A percentile compares a stretch with the other conserved stretches of the same genome.
These are phyloP conservation scores for Addax nasomaculatus DNA, from an alignment of 2,113 vertebrate genomes.

Conservation along the genomic window DNA sequence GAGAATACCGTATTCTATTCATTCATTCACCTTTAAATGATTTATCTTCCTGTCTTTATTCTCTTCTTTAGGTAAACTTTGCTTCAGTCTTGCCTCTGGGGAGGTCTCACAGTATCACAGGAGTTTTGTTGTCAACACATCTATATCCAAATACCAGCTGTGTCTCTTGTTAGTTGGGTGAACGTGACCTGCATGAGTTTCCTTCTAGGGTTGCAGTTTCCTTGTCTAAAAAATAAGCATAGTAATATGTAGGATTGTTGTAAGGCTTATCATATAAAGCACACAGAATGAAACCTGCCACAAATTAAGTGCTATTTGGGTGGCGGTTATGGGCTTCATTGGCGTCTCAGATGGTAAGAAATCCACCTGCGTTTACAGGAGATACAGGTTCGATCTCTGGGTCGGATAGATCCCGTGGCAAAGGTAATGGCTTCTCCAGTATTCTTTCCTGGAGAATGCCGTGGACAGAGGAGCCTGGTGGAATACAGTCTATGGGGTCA, in stretches of 20 bases:
- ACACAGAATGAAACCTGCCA: background rate
- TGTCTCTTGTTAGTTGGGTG: background rate
- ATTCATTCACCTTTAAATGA: background rate
- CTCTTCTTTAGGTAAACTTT: background rate
- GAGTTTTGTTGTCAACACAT: background rate
- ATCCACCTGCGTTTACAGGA: background rate
- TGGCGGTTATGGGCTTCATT: background rate
- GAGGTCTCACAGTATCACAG: background rate
- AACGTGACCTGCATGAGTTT: background rate
- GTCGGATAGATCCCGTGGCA: background rate
- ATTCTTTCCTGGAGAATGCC: background rate
- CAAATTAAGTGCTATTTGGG: background rate
- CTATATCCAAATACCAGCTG: background rate
- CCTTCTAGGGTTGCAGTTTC: background rate
- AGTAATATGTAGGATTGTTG: background rate
- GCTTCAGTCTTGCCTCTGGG: background rate
- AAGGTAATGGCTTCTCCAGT: background rate
- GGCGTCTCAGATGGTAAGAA: background rate
- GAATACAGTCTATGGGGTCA: background rate
- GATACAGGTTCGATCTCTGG: background rate
- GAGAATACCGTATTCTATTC: background rate
- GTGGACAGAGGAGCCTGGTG: background rate
- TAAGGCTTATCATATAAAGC: background rate
- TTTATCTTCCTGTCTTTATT: background rate
- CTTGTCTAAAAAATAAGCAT: background rate